A percentile compares a stretch with the other conserved stretches of the same genome.
phyloP scores from a whole-genome alignment of 2,797 vertebrate genomes.

The Hafferia zeledoni region DNA sequence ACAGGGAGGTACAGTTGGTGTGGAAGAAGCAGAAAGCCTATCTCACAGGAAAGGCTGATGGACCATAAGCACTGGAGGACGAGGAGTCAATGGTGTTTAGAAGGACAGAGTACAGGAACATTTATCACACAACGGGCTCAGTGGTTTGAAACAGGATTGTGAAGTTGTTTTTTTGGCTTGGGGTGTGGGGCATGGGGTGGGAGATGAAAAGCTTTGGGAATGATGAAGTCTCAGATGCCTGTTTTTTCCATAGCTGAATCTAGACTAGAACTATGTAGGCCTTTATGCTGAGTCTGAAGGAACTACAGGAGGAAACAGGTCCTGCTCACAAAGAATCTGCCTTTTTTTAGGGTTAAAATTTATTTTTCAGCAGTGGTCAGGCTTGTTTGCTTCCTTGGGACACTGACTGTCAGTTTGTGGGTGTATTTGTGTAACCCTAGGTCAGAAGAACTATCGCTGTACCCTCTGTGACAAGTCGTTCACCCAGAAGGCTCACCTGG shows the following conservation, averaged over 20 bases:
- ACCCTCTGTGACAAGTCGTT: constrained; percentile 92
- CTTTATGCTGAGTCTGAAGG: background rate
- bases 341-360: background rate
- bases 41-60: background rate
- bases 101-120: background rate
- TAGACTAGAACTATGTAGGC: background rate
- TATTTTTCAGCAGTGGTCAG: background rate
- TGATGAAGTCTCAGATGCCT: background rate
- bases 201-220: background rate
- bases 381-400: background rate
- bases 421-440: constrained; percentile 60
- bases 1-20: background rate
- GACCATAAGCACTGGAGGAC: background rate
- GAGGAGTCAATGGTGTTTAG: background rate
- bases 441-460: constrained; percentile 97
- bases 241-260: background rate
- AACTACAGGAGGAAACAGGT: background rate
- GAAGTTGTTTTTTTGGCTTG: background rate
- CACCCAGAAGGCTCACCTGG: constrained; percentile 96
- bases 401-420: background rate
- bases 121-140: background rate
- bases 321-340: background rate
- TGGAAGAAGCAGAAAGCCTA: background rate
- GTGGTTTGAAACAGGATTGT: background rate
- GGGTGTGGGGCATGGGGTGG: background rate